Conservation (phyloP, 2,113 vertebrate genomes). For the Pandion haliaetus region DNA sequence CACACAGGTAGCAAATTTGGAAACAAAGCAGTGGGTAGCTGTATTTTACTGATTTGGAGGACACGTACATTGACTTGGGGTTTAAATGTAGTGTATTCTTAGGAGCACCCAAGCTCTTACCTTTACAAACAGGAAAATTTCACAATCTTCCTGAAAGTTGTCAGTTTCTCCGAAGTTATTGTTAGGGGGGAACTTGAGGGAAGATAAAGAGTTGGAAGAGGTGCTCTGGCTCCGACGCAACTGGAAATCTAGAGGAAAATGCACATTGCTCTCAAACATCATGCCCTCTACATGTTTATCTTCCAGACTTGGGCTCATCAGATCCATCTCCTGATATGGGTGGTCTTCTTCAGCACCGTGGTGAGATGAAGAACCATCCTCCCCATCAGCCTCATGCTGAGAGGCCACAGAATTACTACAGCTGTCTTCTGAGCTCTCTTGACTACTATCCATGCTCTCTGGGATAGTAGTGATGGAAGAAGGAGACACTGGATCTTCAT, state of each 20-base stretch:
- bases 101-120: slow-evolving; percentile 54
- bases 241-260: not conserved
- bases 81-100: not conserved
- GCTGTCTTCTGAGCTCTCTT: not conserved
- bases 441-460: slow-evolving; percentile 11
- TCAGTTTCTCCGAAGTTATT: not conserved
- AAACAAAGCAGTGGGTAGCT: not conserved
- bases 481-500: not conserved
- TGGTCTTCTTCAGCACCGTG: slow-evolving; percentile 1
- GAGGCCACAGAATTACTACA: slow-evolving; percentile 3
- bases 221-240: not conserved
- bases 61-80: not conserved
- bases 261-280: not conserved
- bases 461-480: not conserved
- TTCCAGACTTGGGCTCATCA: not conserved
- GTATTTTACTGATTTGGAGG: not conserved
- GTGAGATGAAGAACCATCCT: slow-evolving; percentile 6
- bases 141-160: not conserved
- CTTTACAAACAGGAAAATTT: slow-evolving; percentile 73
- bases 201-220: not conserved
- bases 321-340: not conserved
- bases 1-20: not conserved
- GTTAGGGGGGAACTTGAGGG: not conserved
- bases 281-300: not conserved
- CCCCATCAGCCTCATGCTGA: not conserved